These are phyloP conservation scores for Anolis carolinensis DNA, from an alignment of 2,113 vertebrate species.

Conservation along the genomic window DNA sequence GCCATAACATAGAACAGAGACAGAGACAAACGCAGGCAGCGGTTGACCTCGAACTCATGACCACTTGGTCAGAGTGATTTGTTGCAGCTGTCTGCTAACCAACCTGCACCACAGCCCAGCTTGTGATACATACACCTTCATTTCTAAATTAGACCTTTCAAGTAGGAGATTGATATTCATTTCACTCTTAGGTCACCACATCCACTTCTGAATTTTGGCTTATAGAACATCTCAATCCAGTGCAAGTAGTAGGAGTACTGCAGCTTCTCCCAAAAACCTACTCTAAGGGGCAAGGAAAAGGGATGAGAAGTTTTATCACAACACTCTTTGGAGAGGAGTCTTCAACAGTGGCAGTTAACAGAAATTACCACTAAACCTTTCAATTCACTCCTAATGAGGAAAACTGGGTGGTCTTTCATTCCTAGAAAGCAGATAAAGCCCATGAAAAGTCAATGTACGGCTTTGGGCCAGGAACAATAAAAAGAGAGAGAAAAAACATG, in stretches of 20 bases:
- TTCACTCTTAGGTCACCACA: too few species aligned
- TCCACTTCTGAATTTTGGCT: too few species aligned
- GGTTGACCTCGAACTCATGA: too few species aligned
- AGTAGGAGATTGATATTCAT: constrained; percentile 5
- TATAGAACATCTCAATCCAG: too few species aligned
- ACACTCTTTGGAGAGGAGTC: neutral
- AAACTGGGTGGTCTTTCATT: neutral
- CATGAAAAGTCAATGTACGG: neutral
- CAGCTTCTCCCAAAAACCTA: too few species aligned
- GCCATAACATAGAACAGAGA: too few species aligned
- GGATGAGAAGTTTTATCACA: neutral
- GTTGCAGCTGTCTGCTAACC: too few species aligned
- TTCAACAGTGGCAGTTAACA: neutral
- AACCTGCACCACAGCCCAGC: too few species aligned
- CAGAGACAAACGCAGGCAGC: too few species aligned
- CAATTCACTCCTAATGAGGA: neutral
- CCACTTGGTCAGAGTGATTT: too few species aligned
- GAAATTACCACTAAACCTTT: neutral
- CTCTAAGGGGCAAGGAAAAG: too few species aligned
- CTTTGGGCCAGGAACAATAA: constrained; percentile 24
- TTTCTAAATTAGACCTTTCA: neutral
- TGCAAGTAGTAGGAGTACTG: too few species aligned
- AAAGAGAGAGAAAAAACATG: constrained; percentile 19
- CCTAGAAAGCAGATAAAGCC: constrained; percentile 6
- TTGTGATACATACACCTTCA: neutral